Conservation (phyloP, 2,888 invertebrate genomes). For the Polymixis flavicincta region DNA sequence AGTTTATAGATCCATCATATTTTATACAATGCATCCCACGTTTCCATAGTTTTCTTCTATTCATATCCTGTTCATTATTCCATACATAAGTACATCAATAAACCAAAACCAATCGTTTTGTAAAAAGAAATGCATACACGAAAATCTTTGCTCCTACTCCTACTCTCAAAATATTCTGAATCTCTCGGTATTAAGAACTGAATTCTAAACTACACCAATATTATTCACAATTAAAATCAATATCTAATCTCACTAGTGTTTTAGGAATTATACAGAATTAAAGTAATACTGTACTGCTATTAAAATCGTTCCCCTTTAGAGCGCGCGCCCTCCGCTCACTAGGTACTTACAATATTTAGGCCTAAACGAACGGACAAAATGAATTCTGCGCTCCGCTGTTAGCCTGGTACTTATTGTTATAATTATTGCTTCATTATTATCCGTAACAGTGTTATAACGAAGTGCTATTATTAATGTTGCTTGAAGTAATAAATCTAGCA, state of each 20-base stretch:
- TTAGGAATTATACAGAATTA: conserved; percentile 11
- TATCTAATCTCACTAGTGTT: not conserved
- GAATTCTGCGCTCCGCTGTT: conserved; percentile 66
- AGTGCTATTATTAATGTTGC: conserved; percentile 29
- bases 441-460: conserved; percentile 45
- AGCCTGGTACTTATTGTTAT: conserved; percentile 74
- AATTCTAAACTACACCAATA: not conserved
- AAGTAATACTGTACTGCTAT: conserved; percentile 27
- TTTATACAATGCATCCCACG: not conserved
- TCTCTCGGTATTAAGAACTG: not conserved
- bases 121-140: not conserved
- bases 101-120: not conserved
- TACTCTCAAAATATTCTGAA: not conserved
- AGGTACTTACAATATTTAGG: conserved; percentile 68
- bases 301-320: conserved; percentile 32
- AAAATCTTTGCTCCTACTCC: not conserved
- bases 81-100: not conserved
- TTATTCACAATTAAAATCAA: conserved; percentile 19
- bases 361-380: conserved; percentile 65
- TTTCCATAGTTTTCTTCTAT: not conserved
- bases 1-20: not conserved
- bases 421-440: conserved; percentile 64
- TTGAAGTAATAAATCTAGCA: conserved; percentile 28
- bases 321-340: conserved; percentile 44
- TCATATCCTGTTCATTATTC: not conserved